Evolutionary conservation across 2,113 vertebrate genomes (phyloP).

Genomic region (Pyxicephalus adspersus): DNA sequence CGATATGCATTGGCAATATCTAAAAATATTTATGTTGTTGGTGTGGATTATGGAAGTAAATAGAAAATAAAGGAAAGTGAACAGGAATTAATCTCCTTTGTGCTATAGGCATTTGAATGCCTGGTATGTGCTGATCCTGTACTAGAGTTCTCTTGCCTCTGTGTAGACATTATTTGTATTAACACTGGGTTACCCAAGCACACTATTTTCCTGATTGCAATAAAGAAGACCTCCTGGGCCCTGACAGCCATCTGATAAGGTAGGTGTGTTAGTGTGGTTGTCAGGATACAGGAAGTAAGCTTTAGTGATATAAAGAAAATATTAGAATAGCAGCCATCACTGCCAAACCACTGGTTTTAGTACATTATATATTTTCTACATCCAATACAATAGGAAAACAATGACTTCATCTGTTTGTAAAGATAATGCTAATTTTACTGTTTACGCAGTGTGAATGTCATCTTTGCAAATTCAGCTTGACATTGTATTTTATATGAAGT

Average conservation of each 20-base stretch:
- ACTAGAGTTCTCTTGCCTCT: not conserved
- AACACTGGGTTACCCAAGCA: not conserved
- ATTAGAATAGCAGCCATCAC: not conserved
- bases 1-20: too few species aligned
- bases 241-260: not conserved
- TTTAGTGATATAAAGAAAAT: not conserved
- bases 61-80: not conserved
- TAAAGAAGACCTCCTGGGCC: not conserved
- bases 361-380: not conserved
- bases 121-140: constrained; percentile 11
- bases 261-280: not conserved
- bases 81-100: not conserved
- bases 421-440: too few species aligned
- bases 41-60: not conserved
- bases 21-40: not conserved
- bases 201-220: not conserved
- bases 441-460: too few species aligned
- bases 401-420: too few species aligned
- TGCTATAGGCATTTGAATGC: not conserved
- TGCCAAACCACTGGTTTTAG: not conserved
- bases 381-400: not conserved
- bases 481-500: too few species aligned
- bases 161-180: not conserved
- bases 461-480: too few species aligned
- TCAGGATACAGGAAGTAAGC: not conserved